These are phyloP conservation scores for Aphis craccivora DNA, from an alignment of 1,140 invertebrate species.

Conservation along the genomic window DNA sequence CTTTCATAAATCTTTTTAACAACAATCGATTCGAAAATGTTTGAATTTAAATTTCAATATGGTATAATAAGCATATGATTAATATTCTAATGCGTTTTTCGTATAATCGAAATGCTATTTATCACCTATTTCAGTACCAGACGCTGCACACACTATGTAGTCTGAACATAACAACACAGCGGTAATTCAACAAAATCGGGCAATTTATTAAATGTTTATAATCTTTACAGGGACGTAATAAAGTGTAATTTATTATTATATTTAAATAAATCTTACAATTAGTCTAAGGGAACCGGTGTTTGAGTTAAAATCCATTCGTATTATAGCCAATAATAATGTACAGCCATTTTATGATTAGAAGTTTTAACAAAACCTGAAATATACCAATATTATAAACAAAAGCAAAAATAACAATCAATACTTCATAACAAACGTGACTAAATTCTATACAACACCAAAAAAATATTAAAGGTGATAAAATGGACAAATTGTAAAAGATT, in stretches of 20 bases:
- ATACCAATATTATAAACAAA: no score
- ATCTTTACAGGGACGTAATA: neutral
- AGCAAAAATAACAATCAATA: no score
- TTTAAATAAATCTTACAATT: neutral
- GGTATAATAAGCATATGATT: neutral
- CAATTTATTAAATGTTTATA: neutral
- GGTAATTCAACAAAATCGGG: neutral
- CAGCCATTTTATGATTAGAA: neutral
- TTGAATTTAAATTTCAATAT: neutral
- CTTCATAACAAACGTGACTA: no score
- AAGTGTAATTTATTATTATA: neutral
- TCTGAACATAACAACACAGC: neutral
- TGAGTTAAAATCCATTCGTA: neutral
- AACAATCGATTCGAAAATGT: neutral
- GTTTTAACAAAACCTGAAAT: neutral
- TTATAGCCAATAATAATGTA: neutral
- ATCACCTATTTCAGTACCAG: neutral
- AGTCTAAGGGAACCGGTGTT: neutral
- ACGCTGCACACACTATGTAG: no score
- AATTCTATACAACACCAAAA: no score
- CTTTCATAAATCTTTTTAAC: neutral
- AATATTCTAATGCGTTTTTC: no score
- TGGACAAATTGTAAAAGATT: neutral
- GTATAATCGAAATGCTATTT: no score
- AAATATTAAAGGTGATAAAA: neutral